Evolutionary conservation across 2,888 invertebrate species (phyloP), one percentile per base, ranked within the genome.

Genomic region (Anoplius nigerrimus): DNA sequence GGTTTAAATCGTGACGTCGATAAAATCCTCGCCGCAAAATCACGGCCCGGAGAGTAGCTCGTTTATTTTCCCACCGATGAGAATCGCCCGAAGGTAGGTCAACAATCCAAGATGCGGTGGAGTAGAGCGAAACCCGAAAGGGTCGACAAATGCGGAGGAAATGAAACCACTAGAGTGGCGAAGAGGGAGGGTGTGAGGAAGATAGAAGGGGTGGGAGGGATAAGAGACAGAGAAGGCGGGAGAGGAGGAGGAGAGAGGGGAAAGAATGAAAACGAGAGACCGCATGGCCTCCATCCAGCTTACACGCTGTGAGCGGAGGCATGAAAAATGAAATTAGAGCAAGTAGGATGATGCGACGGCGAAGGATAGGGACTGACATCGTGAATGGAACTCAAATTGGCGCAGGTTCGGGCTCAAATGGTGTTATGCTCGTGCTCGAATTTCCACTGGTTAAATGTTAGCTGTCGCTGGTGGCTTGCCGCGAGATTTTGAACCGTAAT

Each of bases 51-150:
- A 45, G 65, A 73, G 73, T 63, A 69, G 69, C 75, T 76, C 79
- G 79, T 79, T 79, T 79, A 76, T 79, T 78, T 79, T 72, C 67
- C 74, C 60, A 59, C 66, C 74, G 74, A 72, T 76, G 74, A 74
- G 76, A 72, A 78, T 74, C 68, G 76, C 67, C 66, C 48, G 72
- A 65, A 72, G 75, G 72, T 66, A 62, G 79, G 69, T 78, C 76
- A 78, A 78, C 79, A 72, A 74, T 71, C 68, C 46, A 66, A 66
- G 71, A 66, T 53, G 69, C 67, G 52, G 43, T 24, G 66, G 53
- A 24, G 52, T 53, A 51, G 45, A 68, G 54, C 48, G 57, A 59
- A 59, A 4, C n/a, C 43, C 56, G 72, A 60, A 65, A 61, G 63
- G 46, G 42, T 45, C 69, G 66, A 58, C 66, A 65, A 71, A 75